Evolutionary conservation across 1,140 invertebrate species (phyloP).

Genomic region (Delia radicum): DNA sequence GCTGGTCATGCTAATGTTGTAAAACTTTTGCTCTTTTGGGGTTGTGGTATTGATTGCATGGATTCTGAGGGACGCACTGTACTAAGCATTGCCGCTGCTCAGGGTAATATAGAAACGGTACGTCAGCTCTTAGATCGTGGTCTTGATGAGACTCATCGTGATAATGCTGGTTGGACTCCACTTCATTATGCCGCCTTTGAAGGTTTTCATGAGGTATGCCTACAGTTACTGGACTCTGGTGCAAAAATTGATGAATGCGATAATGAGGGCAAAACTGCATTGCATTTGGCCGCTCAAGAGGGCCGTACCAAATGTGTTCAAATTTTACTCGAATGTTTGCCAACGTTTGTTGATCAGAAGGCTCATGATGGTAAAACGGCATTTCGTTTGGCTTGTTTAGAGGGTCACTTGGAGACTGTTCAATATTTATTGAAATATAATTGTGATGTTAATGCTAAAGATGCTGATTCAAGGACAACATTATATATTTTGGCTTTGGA

Average conservation of each 20-base stretch:
- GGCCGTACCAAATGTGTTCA: slow-evolving; percentile 62
- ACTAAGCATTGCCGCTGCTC: slow-evolving; percentile 81
- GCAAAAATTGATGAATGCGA: slow-evolving; percentile 88
- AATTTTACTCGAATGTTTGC: slow-evolving; percentile 48
- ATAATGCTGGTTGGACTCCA: slow-evolving; percentile 92
- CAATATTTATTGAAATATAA: slow-evolving; percentile 71
- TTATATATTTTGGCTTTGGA: slow-evolving; percentile 90
- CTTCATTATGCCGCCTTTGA: slow-evolving; percentile 92
- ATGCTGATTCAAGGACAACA: slow-evolving; percentile 89
- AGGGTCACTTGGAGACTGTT: slow-evolving; percentile 79
- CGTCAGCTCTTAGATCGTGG: slow-evolving; percentile 84
- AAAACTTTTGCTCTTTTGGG: slow-evolving; percentile 80
- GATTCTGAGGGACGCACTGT: slow-evolving; percentile 90
- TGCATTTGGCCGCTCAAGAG: slow-evolving; percentile 87
- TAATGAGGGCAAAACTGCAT: slow-evolving; percentile 89
- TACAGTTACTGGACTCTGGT: slow-evolving; percentile 85
- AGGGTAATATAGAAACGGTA: slow-evolving; percentile 84
- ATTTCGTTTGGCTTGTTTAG: slow-evolving; percentile 65
- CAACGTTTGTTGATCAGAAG: slow-evolving; percentile 72
- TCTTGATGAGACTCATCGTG: slow-evolving; percentile 86
- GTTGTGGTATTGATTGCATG: slow-evolving; percentile 85
- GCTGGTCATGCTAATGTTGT: slow-evolving; percentile 84
- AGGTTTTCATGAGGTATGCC: slow-evolving; percentile 83
- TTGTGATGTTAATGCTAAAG: slow-evolving; percentile 86
- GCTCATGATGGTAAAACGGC: slow-evolving; percentile 94